Evolutionary conservation across 2,797 vertebrate species (phyloP), one percentile per base, ranked within the genome.

Genomic region (Urocyon cinereoargenteus): DNA sequence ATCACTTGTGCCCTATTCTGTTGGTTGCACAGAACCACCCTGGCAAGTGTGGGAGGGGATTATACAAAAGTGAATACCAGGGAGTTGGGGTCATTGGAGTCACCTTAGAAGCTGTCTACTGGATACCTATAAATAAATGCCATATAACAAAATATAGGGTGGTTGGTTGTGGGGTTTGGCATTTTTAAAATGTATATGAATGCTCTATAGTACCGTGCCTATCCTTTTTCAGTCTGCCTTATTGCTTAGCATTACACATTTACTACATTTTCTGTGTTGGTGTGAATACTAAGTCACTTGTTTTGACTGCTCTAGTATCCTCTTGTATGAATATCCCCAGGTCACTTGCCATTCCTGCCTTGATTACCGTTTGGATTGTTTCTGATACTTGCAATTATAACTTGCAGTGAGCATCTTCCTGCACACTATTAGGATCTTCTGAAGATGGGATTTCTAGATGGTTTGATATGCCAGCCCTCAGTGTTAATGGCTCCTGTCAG

Each of bases 31-130:
- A 51, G 75, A 34, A 24, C 62, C 34, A 4, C 4, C 4, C 34
- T 14, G 0, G 5, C 40, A 14, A 8, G 0, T 10, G 11, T 36
- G 19, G 45, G 36, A 82, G 36, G 51, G 28, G 36, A 26, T 15
- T 2, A 14, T 8, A 6, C 3, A 14, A 1, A n/a, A 45, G 55
- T 55, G 21, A 22, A 55, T 7, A 10, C 57, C 57, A 24, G 88
- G 40, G 78, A 51, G 6, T 9, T 2, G n/a, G 28, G 18, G 1
- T 19, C 21, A 0, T 0, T 3, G 22, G 0, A 8, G 14, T 28
- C 51, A 14, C 21, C 45, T 75, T 16, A 7, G 51, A 57, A 34
- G 40, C 72, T 34, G 28, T 26, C 57, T 53, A 0, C 45, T 0
- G 0, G 16, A 10, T 2, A 8, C 31, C 4, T 68, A 1, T 59